These are phyloP conservation scores for Tadarida brasiliensis DNA, from an alignment of 2,797 vertebrate genomes.

Conservation along the genomic window DNA sequence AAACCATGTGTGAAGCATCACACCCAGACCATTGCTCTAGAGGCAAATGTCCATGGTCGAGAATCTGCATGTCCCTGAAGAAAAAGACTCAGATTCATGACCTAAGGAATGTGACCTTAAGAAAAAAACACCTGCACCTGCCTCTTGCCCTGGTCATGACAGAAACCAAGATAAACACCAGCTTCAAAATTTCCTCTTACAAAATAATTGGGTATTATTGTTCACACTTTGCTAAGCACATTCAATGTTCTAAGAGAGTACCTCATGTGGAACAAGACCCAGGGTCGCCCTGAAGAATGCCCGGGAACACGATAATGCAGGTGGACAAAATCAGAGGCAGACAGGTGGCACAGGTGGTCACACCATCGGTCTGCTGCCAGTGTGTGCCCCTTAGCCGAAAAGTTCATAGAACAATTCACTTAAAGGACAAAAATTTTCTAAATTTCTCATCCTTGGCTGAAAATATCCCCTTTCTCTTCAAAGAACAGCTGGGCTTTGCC, in stretches of 20 bases:
- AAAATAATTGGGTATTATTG: constrained; percentile 22
- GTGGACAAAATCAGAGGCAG: not conserved
- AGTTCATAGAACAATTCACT: not conserved
- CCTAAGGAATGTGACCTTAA: constrained; percentile 50
- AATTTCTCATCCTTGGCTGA: constrained; percentile 7
- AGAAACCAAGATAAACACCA: constrained; percentile 59
- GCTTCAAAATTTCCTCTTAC: constrained; percentile 63
- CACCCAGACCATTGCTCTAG: not conserved
- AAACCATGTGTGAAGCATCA: not conserved
- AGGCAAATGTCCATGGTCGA: not conserved
- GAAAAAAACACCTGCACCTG: constrained; percentile 8
- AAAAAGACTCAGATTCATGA: not conserved
- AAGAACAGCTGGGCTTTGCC: not conserved
- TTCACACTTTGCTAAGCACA: constrained; percentile 4
- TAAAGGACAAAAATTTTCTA: not conserved
- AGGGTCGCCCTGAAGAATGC: not conserved
- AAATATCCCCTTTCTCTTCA: not conserved
- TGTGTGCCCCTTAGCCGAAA: not conserved
- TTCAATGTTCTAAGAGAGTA: not conserved
- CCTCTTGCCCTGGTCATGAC: not conserved
- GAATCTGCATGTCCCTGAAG: not conserved
- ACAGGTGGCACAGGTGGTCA: accelerated
- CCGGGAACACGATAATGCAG: not conserved
- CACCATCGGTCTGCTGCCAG: not conserved
- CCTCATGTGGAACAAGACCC: not conserved